phyloP scores from a whole-genome alignment of 2,888 invertebrate species.

The Linnaemya vulpina region DNA sequence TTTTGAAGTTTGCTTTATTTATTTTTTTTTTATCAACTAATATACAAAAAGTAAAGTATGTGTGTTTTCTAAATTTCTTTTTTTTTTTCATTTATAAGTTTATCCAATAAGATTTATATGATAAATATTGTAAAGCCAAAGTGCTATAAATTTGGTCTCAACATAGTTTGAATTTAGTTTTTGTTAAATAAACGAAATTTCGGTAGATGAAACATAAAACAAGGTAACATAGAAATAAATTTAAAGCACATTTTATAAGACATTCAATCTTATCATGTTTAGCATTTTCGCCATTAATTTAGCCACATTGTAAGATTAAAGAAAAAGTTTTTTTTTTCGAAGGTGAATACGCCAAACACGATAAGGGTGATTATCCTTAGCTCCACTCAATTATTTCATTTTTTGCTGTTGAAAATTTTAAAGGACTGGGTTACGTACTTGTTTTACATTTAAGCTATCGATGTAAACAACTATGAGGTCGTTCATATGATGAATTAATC shows the following conservation, averaged over 20 bases:
- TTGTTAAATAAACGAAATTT: background rate
- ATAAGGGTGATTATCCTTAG: too few relatives aligned
- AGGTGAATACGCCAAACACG: too few relatives aligned
- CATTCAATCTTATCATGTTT: too few relatives aligned
- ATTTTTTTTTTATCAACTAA: conserved; percentile 66
- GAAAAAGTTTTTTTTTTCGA: too few relatives aligned
- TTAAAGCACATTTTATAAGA: too few relatives aligned
- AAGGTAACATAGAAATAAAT: background rate
- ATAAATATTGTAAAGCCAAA: conserved; percentile 58
- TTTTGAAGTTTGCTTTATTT: conserved; percentile 42
- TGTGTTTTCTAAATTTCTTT: conserved; percentile 26
- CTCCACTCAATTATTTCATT: too few relatives aligned
- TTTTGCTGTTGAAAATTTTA: background rate
- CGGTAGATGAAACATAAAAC: background rate
- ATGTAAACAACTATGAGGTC: background rate
- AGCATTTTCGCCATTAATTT: too few relatives aligned
- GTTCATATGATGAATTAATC: background rate
- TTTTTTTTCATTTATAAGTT: conserved; percentile 44
- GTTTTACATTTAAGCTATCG: background rate
- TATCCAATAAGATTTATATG: conserved; percentile 36
- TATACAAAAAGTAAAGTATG: conserved; percentile 68
- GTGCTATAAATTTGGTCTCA: conserved; percentile 64
- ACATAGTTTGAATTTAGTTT: conserved; percentile 57
- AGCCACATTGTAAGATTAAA: too few relatives aligned
- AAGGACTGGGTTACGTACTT: background rate